Evolutionary conservation across 2,797 vertebrate species (phyloP), one percentile per base, ranked within the genome.

Genomic region (Chelon labrosus): DNA sequence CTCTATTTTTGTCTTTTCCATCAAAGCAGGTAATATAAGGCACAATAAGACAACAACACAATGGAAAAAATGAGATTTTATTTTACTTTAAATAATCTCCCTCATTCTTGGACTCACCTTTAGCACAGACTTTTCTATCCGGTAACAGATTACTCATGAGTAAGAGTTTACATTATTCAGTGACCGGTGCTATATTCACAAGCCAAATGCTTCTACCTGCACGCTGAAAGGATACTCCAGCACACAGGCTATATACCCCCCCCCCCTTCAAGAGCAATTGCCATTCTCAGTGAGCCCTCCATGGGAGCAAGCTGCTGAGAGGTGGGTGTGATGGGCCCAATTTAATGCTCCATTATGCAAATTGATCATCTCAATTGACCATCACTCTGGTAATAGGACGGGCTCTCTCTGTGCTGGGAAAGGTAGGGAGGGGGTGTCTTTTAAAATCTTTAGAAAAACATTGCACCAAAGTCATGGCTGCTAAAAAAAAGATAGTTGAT

Each of bases 291-390:
- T 79, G 86, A 88, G 84, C 77, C 76, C 84, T 93, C 88, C 72
- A 81, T 81, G 83, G 89, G 82, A 93, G 88, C 85, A 88, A 82
- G 81, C 89, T 85, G 85, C 90, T 73, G 87, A 88, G 87, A 83
- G 90, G 88, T 83, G 89, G 85, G 82, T 87, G 89, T 90, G 92
- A 93, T 91, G 94, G 86, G 89, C 84, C 80, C 92, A 95, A 95
- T 95, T 95, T 95, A 94, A 95, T 93, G 94, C 93, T 92, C 93
- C 94, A 95, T 95, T 95, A 95, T 94, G 94, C 90, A 95, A 95
- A 95, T 95, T 93, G 93, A 93, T 95, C 94, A 94, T 95, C 93
- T 94, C 94, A 95, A 94, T 95, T 95, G 94, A 95, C 94, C 93
- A 94, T 94, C 92, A 81, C 87, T 92, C 83, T 77, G 87, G 88